phyloP scores from a whole-genome alignment of 2,113 vertebrate genomes.

The Ivindomyrus marchei region DNA sequence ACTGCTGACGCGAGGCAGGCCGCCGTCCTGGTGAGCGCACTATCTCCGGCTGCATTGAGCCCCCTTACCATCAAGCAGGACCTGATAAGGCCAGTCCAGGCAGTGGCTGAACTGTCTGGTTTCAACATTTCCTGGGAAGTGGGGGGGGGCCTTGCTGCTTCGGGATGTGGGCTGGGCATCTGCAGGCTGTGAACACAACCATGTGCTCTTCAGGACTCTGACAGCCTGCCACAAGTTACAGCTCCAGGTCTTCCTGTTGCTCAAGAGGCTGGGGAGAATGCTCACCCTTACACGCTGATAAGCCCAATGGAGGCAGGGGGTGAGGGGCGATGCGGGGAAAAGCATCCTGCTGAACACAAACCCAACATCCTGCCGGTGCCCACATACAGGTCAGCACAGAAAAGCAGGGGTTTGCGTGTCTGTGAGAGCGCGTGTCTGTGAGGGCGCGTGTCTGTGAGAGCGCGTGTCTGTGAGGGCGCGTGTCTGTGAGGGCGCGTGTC shows the following conservation, averaged over 20 bases:
- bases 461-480: too few relatives aligned
- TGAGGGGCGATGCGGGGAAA: too few relatives aligned
- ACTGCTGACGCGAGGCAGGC: neutral
- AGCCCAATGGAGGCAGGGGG: neutral
- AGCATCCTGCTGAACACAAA: neutral
- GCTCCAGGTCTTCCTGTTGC: neutral
- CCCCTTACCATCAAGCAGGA: neutral
- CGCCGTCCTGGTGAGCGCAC: neutral
- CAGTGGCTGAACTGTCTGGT: constrained; percentile 19
- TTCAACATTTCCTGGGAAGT: neutral
- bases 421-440: too few relatives aligned
- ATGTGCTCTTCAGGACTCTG: neutral
- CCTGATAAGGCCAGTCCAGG: constrained; percentile 22
- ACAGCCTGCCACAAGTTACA: neutral
- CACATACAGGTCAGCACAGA: neutral
- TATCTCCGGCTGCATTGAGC: neutral
- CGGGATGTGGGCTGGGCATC: neutral
- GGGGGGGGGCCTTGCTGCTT: too few relatives aligned
- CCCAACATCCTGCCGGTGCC: neutral
- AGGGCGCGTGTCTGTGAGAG: too few relatives aligned
- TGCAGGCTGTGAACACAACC: neutral
- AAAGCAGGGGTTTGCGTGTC: neutral
- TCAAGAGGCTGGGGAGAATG: neutral
- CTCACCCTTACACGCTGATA: neutral
- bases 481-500: too few relatives aligned